Percentiles rank a stretch among this genome's conserved stretches.
Conservation (phyloP, 2,113 vertebrate species). For the Festucalex cinctus region DNA sequence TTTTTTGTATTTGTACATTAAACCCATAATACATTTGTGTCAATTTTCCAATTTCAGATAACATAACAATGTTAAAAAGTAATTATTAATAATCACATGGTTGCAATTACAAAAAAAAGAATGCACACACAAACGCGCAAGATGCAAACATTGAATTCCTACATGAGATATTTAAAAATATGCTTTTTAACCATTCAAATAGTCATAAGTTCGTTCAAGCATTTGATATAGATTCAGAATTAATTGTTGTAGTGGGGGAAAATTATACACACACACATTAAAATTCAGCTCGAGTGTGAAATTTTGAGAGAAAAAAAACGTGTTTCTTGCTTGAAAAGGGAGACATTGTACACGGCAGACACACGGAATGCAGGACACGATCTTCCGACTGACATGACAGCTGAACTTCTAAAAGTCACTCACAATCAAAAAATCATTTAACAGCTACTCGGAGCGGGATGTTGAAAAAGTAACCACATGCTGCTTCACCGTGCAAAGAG, state of each 20-base stretch:
- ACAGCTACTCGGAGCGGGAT: background rate
- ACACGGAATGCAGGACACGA: background rate
- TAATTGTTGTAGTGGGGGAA: background rate
- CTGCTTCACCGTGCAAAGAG: background rate
- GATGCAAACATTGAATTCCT: background rate
- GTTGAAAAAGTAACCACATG: background rate
- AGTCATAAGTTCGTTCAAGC: background rate
- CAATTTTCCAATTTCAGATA: background rate
- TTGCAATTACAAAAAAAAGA: background rate
- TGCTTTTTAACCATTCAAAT: background rate
- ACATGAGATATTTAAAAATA: background rate
- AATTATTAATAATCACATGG: background rate
- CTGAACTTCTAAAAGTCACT: background rate
- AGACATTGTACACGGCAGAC: background rate
- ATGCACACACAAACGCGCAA: conserved; percentile 10
- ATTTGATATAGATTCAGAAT: background rate
- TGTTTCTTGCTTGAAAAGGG: background rate
- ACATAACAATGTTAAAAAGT: background rate
- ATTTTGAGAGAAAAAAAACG: background rate
- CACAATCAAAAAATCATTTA: background rate
- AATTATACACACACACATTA: background rate
- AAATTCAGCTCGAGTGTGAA: background rate
- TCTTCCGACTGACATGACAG: background rate
- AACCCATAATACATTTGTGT: background rate
- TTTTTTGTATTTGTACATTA: background rate